phyloP scores from a whole-genome alignment of 2,888 invertebrate species.

The Tetragnatha montana region DNA sequence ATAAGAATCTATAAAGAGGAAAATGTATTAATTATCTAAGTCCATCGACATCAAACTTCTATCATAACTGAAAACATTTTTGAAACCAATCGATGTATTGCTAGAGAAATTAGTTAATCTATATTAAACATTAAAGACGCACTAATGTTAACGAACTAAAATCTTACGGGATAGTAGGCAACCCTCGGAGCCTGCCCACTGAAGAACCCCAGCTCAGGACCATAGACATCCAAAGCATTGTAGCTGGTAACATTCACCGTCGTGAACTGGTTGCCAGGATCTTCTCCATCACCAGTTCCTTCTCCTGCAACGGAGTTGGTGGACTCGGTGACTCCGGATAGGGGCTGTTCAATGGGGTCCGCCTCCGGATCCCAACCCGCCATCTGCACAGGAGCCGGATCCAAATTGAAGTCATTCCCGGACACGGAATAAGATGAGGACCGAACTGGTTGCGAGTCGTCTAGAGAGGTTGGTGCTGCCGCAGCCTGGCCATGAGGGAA shows the following conservation, averaged over 20 bases:
- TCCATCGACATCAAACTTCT: too few relatives aligned
- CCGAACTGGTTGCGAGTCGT: background rate
- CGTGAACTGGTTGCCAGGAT: background rate
- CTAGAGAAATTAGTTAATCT: background rate
- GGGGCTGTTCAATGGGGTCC: slow-evolving; percentile 42
- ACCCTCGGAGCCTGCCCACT: slow-evolving; percentile 47
- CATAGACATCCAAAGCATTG: slow-evolving; percentile 22
- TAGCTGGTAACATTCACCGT: slow-evolving; percentile 31
- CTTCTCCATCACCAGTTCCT: background rate
- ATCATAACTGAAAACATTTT: background rate
- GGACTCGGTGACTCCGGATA: slow-evolving; percentile 1
- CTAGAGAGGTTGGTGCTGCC: slow-evolving; percentile 1
- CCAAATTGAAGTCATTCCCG: slow-evolving; percentile 28
- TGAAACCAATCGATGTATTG: background rate
- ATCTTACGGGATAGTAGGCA: slow-evolving; percentile 31
- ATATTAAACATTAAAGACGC: background rate
- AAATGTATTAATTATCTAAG: too few relatives aligned
- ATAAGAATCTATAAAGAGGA: too few relatives aligned
- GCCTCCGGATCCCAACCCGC: slow-evolving; percentile 56
- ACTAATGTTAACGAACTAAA: background rate
- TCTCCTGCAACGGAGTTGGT: background rate
- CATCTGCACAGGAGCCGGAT: slow-evolving; percentile 54
- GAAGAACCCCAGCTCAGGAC: slow-evolving; percentile 16
- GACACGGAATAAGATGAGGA: slow-evolving; percentile 12
- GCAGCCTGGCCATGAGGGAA: slow-evolving; percentile 39